phyloP scores from a whole-genome alignment of 1,140 invertebrate genomes.

The Sycobia sp. region DNA sequence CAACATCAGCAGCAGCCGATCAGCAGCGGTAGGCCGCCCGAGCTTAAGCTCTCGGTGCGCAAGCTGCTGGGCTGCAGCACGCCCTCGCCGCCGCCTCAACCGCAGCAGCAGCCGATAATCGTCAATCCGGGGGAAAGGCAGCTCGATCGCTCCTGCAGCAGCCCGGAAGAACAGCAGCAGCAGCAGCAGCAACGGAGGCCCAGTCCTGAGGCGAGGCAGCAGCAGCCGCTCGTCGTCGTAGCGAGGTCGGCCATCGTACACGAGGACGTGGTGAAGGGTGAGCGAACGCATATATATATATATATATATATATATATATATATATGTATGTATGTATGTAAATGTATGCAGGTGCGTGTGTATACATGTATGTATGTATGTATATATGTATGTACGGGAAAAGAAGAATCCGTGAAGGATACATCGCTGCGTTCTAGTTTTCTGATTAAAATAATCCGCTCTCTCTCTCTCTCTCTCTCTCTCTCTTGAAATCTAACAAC shows the following conservation, averaged over 20 bases:
- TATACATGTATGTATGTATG: too few species aligned
- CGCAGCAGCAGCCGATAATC: constrained; percentile 37
- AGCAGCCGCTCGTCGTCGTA: neutral
- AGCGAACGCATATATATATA: too few species aligned
- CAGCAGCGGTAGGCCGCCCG: constrained; percentile 46
- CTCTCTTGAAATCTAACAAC: too few species aligned
- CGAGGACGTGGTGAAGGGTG: constrained; percentile 12
- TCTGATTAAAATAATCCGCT: too few species aligned
- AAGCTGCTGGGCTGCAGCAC: constrained; percentile 53
- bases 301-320: too few species aligned
- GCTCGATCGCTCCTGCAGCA: neutral
- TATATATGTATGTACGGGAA: too few species aligned
- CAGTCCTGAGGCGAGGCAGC: neutral
- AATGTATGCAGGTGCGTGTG: too few species aligned
- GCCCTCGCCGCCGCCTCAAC: constrained; percentile 42
- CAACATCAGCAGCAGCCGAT: too few species aligned
- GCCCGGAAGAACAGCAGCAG: neutral
- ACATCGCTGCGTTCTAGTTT: too few species aligned
- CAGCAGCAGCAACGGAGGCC: neutral
- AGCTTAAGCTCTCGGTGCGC: constrained; percentile 52
- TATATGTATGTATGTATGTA: neutral
- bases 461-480: neutral
- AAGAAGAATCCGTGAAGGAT: too few species aligned
- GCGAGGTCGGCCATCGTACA: neutral
- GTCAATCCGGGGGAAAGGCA: constrained; percentile 41